Base-by-base conservation (phyloP, 2,113 vertebrate species). In the Eulemur rufifrons region DNA sequence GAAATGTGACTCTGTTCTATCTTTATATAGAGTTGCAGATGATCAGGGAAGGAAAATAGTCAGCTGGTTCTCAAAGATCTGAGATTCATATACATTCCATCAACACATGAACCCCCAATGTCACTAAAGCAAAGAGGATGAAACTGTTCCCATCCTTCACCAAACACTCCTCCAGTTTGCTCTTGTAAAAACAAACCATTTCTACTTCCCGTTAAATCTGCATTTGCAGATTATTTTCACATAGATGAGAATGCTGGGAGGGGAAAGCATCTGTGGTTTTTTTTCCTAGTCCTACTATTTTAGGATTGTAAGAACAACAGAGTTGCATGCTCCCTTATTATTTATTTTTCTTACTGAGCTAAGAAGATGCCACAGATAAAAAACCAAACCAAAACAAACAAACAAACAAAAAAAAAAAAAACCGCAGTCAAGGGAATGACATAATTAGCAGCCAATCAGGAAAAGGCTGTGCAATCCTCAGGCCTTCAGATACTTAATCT, bases 381-480 rank as follows among this genome's bases (percentile, higher is more conserved):
- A 93, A 78, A 34, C 3, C 6, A 78, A 54, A 80, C 18, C 47
- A 82, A 45, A 77, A 39, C 2, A 10, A 78, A 52, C 39, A 39
- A 39, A 21, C 25, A 64, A 76, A 90, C 83, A n/a, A 83, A 83
- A 17, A 10, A 83, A 83, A 17, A 10, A 34, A 66, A 66, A 82
- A n/a, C 5, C 45, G 50, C 50, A 92, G 52, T 84, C 63, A 39
- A 96, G 50, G 56, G 91, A 84, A 94, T 87, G 84, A 69, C 80
- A 93, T 93, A 94, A 94, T 95, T 93, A 94, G 91, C 61, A 96
- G 82, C 73, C 86, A 97, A 69, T 89, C 25, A 64, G 59, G 42
- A 88, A 63, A 87, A 83, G 73, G 74, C 68, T 77, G 71, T 42
- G 50, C 13, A 56, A 39, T 76, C 34, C 52, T 9, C 39, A 68